Evolutionary conservation across 2,888 invertebrate genomes (phyloP), one percentile per base, ranked within the genome.

Genomic region (Tolmerus cingulatus): DNA sequence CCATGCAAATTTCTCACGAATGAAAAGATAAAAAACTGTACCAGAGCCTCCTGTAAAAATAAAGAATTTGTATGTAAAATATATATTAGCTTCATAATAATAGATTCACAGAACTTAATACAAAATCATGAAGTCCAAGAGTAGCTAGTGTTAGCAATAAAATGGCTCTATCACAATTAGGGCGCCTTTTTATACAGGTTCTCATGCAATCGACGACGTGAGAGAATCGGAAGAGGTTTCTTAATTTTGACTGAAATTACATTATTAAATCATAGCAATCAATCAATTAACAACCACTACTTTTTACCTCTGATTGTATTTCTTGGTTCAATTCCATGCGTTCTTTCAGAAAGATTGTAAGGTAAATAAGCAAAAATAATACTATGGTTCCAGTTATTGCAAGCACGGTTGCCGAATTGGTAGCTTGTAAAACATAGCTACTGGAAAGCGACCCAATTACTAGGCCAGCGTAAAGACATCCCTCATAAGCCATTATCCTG

Each of bases 401-500:
- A 87, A 93, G 92, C 0, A 93, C 90, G 0, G 89, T 90, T 0
- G 91, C 88, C 0, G 91, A 89, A 88, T 90, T 90, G 0, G 92
- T 92, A 2, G 91, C 90, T 2, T 93, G 92, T 87, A 95, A 93
- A 1, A 95, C 90, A 88, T 94, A 93, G 2, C 96, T 94, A 89
- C 96, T 95, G 0, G 92, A 90, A 34, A 95, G 90, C n/a, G 94
- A 93, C 12, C 96, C 96, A 27, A 94, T 87, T 87, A 96, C 93
- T 88, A 94, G 92, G n/a, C 96, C 96, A 0, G 94, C 90, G 79
- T 94, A 94, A 34, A 95, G 92, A 0, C 94, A 91, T 0, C 93
- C 94, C 90, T 96, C 95, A 88, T 96, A 91, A 55, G 95, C 89
- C 2, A 94, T 94, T 94, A 95, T 94, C 91, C 96, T 95, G 91